Conservation (phyloP, 1,140 invertebrate species). For the Phocides pigmalion region DNA sequence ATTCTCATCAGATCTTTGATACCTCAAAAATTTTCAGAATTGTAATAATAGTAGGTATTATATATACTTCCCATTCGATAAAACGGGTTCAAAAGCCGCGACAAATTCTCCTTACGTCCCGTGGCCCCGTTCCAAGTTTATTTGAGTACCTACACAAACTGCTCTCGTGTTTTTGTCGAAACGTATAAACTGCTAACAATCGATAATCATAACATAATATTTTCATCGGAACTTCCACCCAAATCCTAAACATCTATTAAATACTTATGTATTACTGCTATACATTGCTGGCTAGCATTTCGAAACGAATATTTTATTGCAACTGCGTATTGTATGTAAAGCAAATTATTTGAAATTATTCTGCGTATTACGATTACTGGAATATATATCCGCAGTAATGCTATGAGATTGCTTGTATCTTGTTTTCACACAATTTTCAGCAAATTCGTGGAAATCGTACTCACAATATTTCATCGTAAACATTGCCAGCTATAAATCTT, state of each 20-base stretch:
- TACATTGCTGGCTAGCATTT: not conserved
- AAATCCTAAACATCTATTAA: not conserved
- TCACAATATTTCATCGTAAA: conserved; percentile 3
- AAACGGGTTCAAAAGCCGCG: conserved; percentile 18
- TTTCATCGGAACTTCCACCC: not conserved
- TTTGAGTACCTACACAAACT: conserved; percentile 20
- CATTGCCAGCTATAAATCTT: conserved; percentile 13
- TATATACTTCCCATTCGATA: not conserved
- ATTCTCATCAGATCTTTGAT: too few species aligned
- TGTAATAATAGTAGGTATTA: not conserved
- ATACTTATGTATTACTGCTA: not conserved
- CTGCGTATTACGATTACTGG: too few species aligned
- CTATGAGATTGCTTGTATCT: not conserved
- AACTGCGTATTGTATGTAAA: not conserved
- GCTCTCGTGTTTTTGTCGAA: conserved; percentile 23
- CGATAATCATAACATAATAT: conserved; percentile 19
- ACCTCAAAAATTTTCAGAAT: too few species aligned
- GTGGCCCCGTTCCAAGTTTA: conserved; percentile 24
- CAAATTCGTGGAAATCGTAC: not conserved
- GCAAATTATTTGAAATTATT: not conserved
- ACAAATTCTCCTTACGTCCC: conserved; percentile 19
- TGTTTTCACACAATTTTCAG: conserved; percentile 9
- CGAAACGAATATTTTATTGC: not conserved
- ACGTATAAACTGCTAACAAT: conserved; percentile 13
- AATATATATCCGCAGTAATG: too few species aligned